Conservation (phyloP, 2,888 invertebrate genomes). For the Chymomyza fuscimana region DNA sequence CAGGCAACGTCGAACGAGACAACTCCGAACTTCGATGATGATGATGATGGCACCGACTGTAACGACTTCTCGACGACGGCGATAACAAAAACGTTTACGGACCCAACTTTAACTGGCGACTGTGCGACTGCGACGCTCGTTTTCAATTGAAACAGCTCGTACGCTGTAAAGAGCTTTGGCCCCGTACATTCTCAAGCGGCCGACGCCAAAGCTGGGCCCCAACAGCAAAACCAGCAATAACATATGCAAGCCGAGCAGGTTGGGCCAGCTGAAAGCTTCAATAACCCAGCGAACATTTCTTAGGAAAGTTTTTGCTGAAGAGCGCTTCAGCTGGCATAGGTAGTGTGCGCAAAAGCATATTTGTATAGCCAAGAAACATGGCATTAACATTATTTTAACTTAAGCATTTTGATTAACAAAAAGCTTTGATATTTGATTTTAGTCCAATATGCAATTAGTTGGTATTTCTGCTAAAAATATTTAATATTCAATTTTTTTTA, state of each 20-base stretch:
- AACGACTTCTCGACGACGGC: background rate
- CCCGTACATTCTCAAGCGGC: background rate
- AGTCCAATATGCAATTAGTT: too few relatives aligned
- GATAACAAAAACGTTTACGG: background rate
- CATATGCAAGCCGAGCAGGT: constrained; percentile 41
- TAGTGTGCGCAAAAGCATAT: too few relatives aligned
- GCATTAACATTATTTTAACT: too few relatives aligned
- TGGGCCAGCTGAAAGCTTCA: constrained; percentile 53
- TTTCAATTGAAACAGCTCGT: background rate
- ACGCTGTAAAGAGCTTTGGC: background rate
- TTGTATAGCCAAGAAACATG: too few relatives aligned
- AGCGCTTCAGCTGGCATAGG: too few relatives aligned
- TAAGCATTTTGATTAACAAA: too few relatives aligned
- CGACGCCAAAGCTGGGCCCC: background rate
- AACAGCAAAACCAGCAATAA: constrained; percentile 1
- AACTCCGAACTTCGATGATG: background rate
- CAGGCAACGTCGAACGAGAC: constrained; percentile 37
- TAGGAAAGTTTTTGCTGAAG: background rate
- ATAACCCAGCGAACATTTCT: background rate
- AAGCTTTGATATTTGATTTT: too few relatives aligned
- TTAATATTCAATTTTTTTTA: too few relatives aligned
- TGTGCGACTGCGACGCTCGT: background rate
- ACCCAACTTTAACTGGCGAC: background rate
- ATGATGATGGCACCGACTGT: background rate
- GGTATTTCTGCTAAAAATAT: too few relatives aligned